phyloP scores from a whole-genome alignment of 2,797 vertebrate species.

The Avahi laniger region DNA sequence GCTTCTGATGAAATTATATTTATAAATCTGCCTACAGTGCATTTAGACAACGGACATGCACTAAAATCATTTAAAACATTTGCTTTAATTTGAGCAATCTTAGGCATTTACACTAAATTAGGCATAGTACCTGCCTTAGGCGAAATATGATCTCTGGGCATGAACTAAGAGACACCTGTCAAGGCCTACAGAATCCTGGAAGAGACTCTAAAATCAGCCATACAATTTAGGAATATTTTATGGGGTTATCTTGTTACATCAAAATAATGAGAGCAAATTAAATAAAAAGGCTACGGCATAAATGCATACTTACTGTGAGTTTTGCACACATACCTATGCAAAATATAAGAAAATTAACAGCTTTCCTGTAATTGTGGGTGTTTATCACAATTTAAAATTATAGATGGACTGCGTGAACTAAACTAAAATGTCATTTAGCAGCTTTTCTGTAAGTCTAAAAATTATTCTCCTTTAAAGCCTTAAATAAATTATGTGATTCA shows the following conservation, averaged over 20 bases:
- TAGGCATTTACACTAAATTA: constrained; percentile 62
- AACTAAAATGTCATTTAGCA: constrained; percentile 52
- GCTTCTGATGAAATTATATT: not conserved
- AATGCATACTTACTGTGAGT: constrained; percentile 58
- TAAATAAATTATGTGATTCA: constrained; percentile 32
- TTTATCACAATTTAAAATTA: constrained; percentile 52
- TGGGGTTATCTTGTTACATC: constrained; percentile 65
- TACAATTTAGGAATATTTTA: constrained; percentile 66
- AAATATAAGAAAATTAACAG: constrained; percentile 70
- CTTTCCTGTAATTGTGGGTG: constrained; percentile 61
- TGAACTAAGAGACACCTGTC: constrained; percentile 63
- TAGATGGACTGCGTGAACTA: constrained; percentile 37
- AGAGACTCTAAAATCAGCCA: constrained; percentile 46
- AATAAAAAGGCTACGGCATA: constrained; percentile 22
- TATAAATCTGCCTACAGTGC: not conserved
- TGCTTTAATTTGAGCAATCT: constrained; percentile 49
- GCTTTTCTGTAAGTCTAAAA: constrained; percentile 48
- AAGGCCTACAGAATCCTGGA: constrained; percentile 49
- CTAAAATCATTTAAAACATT: constrained; percentile 57
- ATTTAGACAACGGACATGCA: not conserved
- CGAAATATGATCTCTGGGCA: constrained; percentile 48
- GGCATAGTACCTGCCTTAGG: constrained; percentile 54
- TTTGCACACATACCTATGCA: constrained; percentile 53
- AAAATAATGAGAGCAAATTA: constrained; percentile 70
- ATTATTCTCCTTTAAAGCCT: constrained; percentile 24